Evolutionary conservation across 2,888 invertebrate genomes (phyloP).

Genomic region (Esperia sulphurella): DNA sequence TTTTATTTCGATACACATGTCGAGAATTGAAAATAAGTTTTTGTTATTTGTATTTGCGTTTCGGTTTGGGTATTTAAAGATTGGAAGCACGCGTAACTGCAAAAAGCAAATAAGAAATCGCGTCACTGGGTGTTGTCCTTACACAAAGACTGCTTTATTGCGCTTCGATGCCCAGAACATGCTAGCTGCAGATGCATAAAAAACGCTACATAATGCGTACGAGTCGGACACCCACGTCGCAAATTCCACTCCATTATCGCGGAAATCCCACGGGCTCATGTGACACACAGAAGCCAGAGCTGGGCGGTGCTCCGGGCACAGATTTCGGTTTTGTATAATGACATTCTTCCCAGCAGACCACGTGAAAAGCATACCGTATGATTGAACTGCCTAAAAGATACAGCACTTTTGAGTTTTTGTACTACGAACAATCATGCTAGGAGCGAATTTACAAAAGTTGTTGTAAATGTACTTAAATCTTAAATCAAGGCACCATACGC

Average conservation of each 20-base stretch:
- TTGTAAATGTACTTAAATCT: too few species aligned
- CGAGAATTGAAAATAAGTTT: not conserved
- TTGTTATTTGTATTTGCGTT: not conserved
- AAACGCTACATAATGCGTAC: slow-evolving; percentile 59
- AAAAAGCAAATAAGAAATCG: slow-evolving; percentile 30
- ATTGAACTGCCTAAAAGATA: too few species aligned
- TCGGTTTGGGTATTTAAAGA: slow-evolving; percentile 16
- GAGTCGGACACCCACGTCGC: slow-evolving; percentile 72
- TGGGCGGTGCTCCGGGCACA: slow-evolving; percentile 48
- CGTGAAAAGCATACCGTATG: slow-evolving; percentile 28
- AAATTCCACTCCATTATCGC: slow-evolving; percentile 56
- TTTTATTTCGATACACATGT: not conserved
- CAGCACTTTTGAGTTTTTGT: too few species aligned
- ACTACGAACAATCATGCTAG: not conserved
- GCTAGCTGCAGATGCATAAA: slow-evolving; percentile 46
- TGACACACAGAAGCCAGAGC: slow-evolving; percentile 62
- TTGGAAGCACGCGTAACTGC: slow-evolving; percentile 30
- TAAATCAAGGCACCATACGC: too few species aligned
- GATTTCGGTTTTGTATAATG: slow-evolving; percentile 55
- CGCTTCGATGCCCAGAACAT: slow-evolving; percentile 51
- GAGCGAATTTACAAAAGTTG: too few species aligned
- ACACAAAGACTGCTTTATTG: slow-evolving; percentile 59
- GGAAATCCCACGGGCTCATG: slow-evolving; percentile 68
- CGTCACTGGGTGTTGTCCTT: slow-evolving; percentile 51
- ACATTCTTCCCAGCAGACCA: slow-evolving; percentile 54